Base-by-base conservation (phyloP, 2,797 vertebrate genomes). In the Antennarius maculatus region DNA sequence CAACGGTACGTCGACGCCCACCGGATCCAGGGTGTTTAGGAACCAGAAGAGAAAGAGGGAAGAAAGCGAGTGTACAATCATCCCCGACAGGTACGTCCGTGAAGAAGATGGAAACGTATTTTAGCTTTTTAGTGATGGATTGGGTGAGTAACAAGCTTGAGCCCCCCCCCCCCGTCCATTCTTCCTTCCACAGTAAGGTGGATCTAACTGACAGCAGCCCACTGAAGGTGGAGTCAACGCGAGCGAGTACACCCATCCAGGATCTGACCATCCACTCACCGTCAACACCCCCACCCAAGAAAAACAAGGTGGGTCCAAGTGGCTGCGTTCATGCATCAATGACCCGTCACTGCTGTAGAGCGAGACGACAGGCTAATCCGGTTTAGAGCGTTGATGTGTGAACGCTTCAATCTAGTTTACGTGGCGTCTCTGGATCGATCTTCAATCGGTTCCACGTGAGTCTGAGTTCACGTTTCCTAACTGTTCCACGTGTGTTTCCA, bases 211-310 rank as follows among this genome's bases (percentile, higher is more conserved):
- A 27, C 83, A 79, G 75, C 66, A 82, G 23, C 15, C 83, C 91
- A 47, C 88, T 89, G 0, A 74, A 57, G 15, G 87, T 83, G 0
- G 89, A 93, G 65, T 92, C 88, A 6, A 87, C 88, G 0, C 76
- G 84, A 11, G 87, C 86, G 0, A 88, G 93, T 57, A 93, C 92
- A 3, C 94, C 93, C 0, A 83, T 70, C 16, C 88, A 87, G 52
- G 87, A 88, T 28, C 69, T 90, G 69, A 93, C 95, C 83, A 93
- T 87, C 91, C 95, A 94, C 80, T 93, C 92, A 0, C 91, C 92
- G 71, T 76, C 50, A 28, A 94, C 93, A 0, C 92, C 94, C 0
- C 91, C 92, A 1, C 92, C 92, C 28, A 94, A 94, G 82, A 91
- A 81, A 31, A 93, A 92, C 83, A 94, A 94, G 93, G 94, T 92